Percentiles rank a stretch among this genome's conserved stretches.
phyloP scores from a whole-genome alignment of 2,797 vertebrate species.

The Tauraco hartlaubi region DNA sequence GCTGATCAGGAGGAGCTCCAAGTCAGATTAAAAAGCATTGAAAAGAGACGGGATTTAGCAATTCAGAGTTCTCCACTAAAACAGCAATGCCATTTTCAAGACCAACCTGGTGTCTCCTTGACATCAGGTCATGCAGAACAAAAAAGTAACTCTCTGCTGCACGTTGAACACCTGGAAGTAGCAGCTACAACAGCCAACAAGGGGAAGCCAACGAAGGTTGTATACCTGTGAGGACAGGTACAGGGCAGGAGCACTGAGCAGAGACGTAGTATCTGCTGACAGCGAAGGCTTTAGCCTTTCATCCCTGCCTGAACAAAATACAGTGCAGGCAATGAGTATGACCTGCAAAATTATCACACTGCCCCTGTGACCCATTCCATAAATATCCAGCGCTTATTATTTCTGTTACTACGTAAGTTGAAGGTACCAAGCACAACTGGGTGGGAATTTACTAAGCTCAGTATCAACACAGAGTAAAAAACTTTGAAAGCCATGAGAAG shows the following conservation, averaged over 20 bases:
- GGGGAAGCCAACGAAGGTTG: neutral
- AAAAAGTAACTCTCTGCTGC: neutral
- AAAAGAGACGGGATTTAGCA: neutral
- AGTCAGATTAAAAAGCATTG: neutral
- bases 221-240: neutral
- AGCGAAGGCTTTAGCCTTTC: neutral
- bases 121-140: neutral
- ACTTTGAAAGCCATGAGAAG: neutral
- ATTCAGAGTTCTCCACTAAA: neutral
- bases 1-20: neutral
- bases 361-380: neutral
- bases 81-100: neutral
- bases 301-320: neutral
- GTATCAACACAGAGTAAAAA: neutral
- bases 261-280: neutral
- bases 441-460: neutral
- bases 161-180: neutral
- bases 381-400: neutral
- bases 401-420: fast-evolving
- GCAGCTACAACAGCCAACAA: neutral
- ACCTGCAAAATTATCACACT: neutral
- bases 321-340: fast-evolving
- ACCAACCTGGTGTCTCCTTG: neutral
- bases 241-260: neutral
- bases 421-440: neutral